Base-by-base conservation (phyloP, 30 jellyfish, hydroid and myxozoan genomes). In the Chrysaora quinquecirrha region DNA sequence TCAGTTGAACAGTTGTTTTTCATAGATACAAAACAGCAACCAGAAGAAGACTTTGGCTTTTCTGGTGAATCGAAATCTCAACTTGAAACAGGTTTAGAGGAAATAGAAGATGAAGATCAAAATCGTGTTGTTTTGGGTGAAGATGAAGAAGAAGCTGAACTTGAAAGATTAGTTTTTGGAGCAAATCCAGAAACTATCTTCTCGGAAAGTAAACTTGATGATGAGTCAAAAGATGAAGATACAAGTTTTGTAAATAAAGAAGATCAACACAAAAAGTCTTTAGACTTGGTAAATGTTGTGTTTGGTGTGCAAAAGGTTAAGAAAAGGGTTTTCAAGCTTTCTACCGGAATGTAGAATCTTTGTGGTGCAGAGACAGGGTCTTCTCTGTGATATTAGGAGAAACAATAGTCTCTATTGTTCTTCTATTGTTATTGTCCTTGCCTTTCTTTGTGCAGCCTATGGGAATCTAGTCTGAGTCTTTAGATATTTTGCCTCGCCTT, bases 121-220 rank as follows among this genome's bases (percentile, higher is more conserved):
- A 47, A 46, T 25, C 49, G 60, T 46, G 48, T 20, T 60, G 12
- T 48, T 64, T 20, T 80, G 21, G 90, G 90, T 6, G 27, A 29
- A n/a, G 90, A 80, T 80, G 76, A 80, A 16, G 90, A 80, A 48
- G 90, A 80, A 32, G 66, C 64, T 1, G 90, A 80, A 70, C 66
- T 80, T 10, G 90, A 80, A 54, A 29, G 50, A 48, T 65, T 80
- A 6, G 90, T 80, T 48, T 65, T 80, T 64, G 90, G 90, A 18
- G 90, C 58, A 30, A 67, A 21, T 28, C 68, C 90, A 47, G 90
- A 80, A 24, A 47, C 16, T 7, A 24, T 80, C 6, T 48, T 80
- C 25, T 50, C 38, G 1, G 90, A 65, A 30, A 76, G 66, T 2
- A 76, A 78, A 16, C 33, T 50, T 7, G 48, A 76, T 11, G 70